phyloP scores from a whole-genome alignment of 2,888 invertebrate species.

The Mimumesa dahlbomi region DNA sequence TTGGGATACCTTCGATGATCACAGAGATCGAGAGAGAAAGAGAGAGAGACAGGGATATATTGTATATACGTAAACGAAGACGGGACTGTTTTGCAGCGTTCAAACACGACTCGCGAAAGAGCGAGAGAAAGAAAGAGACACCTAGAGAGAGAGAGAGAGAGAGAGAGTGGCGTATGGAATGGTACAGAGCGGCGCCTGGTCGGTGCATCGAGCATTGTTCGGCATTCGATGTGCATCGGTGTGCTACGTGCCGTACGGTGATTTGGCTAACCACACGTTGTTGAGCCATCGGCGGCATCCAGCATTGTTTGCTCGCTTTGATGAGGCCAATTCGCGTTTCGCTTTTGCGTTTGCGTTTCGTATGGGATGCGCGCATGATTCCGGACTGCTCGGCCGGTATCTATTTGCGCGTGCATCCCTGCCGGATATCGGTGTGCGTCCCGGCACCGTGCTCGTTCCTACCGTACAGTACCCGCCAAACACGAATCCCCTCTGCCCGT shows the following conservation, averaged over 20 bases:
- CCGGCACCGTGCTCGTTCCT: neutral
- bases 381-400: conserved; percentile 19
- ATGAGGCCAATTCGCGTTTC: conserved; percentile 80
- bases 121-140: conserved; percentile 2
- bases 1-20: neutral
- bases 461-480: neutral
- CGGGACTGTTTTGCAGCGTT: too few relatives aligned
- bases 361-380: conserved; percentile 53
- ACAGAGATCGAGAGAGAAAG: neutral
- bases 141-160: conserved; percentile 11
- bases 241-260: conserved; percentile 73
- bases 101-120: too few relatives aligned
- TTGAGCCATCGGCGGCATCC: conserved; percentile 78
- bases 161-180: conserved; percentile 1
- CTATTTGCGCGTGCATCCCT: conserved; percentile 20
- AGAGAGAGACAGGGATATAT: neutral
- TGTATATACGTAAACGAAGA: too few relatives aligned
- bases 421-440: neutral
- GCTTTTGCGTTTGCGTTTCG: conserved; percentile 67
- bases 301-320: conserved; percentile 80
- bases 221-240: conserved; percentile 65
- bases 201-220: conserved; percentile 62
- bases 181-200: conserved; percentile 12
- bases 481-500: too few relatives aligned
- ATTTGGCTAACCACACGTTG: conserved; percentile 80